phyloP scores from a whole-genome alignment of 2,797 vertebrate species.

The Scomberomorus guttatus region DNA sequence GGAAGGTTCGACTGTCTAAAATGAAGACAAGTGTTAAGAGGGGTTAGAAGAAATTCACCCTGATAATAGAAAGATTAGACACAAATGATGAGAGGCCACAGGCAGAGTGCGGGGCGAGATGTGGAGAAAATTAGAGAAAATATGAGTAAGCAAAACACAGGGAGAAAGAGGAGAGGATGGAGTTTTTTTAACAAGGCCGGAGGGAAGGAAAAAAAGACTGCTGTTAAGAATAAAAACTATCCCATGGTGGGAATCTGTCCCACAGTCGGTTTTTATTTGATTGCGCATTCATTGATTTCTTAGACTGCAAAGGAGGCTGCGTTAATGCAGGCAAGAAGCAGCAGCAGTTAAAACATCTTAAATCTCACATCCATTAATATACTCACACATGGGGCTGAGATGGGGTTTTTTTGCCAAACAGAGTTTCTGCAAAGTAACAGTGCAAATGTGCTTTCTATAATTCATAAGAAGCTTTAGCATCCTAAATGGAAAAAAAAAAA shows the following conservation, averaged over 20 bases:
- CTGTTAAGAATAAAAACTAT: not conserved
- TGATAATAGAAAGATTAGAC: slow-evolving; percentile 46
- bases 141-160: slow-evolving; percentile 23
- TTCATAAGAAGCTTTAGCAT: slow-evolving; percentile 46
- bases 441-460: slow-evolving; percentile 49
- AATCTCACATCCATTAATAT: slow-evolving; percentile 47
- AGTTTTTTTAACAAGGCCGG: slow-evolving; percentile 26
- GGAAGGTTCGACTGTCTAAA: slow-evolving; percentile 20
- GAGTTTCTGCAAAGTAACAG: slow-evolving; percentile 13
- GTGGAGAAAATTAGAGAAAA: slow-evolving; percentile 19
- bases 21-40: slow-evolving; percentile 49
- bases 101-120: not conserved
- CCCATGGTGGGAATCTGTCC: slow-evolving; percentile 9
- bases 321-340: slow-evolving; percentile 17
- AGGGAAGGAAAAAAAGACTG: not conserved
- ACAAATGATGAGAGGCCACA: slow-evolving; percentile 13
- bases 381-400: slow-evolving; percentile 24
- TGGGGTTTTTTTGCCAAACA: slow-evolving; percentile 18
- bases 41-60: slow-evolving; percentile 44
- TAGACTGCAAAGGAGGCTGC: slow-evolving; percentile 11
- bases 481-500: slow-evolving; percentile 32
- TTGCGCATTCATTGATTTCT: slow-evolving; percentile 56
- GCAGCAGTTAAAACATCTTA: slow-evolving; percentile 28
- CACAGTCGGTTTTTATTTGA: slow-evolving; percentile 15
- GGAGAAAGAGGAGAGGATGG: slow-evolving; percentile 23